phyloP scores from a whole-genome alignment of 2,888 invertebrate genomes.

The Criorhina ranunculi region DNA sequence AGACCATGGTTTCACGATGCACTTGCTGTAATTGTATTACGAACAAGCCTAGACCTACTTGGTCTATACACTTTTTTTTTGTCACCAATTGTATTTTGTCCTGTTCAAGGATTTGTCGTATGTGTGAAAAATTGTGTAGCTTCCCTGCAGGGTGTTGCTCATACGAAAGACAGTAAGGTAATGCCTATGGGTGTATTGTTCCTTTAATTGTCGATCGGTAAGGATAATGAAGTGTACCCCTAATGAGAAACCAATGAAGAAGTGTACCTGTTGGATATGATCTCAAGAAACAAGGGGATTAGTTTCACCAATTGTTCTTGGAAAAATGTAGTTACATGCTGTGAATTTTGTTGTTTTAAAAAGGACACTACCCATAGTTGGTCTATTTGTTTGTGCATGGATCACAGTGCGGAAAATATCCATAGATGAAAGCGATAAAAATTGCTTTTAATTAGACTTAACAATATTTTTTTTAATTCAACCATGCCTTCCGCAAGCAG shows the following conservation, averaged over 20 bases:
- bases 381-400: not conserved
- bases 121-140: conserved; percentile 22
- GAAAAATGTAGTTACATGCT: conserved; percentile 32
- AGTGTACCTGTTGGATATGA: conserved; percentile 23
- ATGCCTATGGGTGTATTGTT: conserved; percentile 25
- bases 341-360: not conserved
- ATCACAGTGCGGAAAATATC: conserved; percentile 35
- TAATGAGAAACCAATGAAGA: conserved; percentile 33
- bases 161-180: conserved; percentile 42
- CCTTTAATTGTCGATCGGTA: conserved; percentile 26
- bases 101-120: conserved; percentile 36
- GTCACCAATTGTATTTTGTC: conserved; percentile 6
- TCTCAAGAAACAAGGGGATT: not conserved
- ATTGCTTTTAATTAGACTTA: conserved; percentile 42
- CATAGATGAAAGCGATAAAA: conserved; percentile 44
- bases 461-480: conserved; percentile 31
- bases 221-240: conserved; percentile 14
- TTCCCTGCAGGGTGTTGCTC: conserved; percentile 34
- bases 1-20: conserved; percentile 53
- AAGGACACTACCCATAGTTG: not conserved
- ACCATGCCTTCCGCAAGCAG: not conserved
- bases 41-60: conserved; percentile 1
- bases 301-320: conserved; percentile 1
- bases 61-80: conserved; percentile 19
- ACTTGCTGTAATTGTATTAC: conserved; percentile 64